Evolutionary conservation across 2,797 vertebrate species (phyloP), one percentile per base, ranked within the genome.

Genomic region (Aplochiton taeniatus): DNA sequence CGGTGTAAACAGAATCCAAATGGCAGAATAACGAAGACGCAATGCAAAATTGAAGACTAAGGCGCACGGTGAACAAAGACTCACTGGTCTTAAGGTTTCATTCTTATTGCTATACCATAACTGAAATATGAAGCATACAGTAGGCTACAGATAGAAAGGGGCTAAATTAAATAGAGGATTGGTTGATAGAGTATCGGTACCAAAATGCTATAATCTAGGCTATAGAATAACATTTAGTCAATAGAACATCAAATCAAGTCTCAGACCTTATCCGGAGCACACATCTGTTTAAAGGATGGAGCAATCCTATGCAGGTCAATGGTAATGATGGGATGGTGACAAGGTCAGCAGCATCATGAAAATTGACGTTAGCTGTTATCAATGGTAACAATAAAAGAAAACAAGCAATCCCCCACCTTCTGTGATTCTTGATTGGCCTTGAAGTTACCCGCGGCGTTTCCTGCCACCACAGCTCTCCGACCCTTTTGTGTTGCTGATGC

Each of bases 401-500:
- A 58, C n/a, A 56, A 9, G 8, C 13, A 31, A 67, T 50, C 53
- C 83, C 72, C 66, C 82, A 85, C 80, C 72, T 76, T 59, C 63
- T 50, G 52, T 54, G 77, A 72, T 69, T 78, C 52, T 72, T 51
- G 57, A 68, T 79, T 62, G 2, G 58, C 41, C 73, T 74, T 60
- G 60, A 66, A 69, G 74, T 66, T 68, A 57, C 65, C 70, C 68
- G 51, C 81, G 70, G 81, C 54, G 53, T 69, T 76, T 73, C 63
- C 66, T 75, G 65, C 72, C 66, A 73, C 63, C 50, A 64, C 74
- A 69, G 70, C 73, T 13, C 68, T 75, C 76, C 68, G 73, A 66
- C 79, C 75, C 80, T 89, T 93, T 90, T 92, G 90, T 90, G 90
- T 79, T 91, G 90, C 91, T 92, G 92, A 91, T 92, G 91, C 89